These are phyloP conservation scores for Pollenia griseotomentosa DNA, from an alignment of 2,888 invertebrate genomes.

Conservation along the genomic window DNA sequence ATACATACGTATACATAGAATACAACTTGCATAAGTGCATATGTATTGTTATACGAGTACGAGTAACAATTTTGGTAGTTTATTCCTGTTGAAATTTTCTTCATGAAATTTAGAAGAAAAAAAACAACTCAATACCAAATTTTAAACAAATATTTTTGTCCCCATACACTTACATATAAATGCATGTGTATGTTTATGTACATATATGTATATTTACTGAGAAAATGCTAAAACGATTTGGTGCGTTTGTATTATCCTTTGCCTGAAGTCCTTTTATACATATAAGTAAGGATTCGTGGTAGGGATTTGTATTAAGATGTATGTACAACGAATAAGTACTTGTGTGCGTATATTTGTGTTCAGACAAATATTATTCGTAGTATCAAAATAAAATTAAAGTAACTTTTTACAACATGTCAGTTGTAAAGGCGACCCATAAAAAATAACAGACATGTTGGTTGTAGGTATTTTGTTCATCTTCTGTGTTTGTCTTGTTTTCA, in stretches of 20 bases:
- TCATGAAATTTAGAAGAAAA: not conserved
- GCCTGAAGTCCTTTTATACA: too few relatives aligned
- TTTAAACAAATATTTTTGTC: slow-evolving; percentile 22
- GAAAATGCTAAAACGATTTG: not conserved
- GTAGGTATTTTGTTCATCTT: not conserved
- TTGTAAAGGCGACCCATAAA: not conserved
- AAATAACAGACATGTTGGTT: slow-evolving; percentile 12
- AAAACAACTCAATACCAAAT: not conserved
- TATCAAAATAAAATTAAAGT: slow-evolving; percentile 20
- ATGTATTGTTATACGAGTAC: not conserved
- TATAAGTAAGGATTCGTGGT: too few relatives aligned
- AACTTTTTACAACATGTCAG: slow-evolving; percentile 22
- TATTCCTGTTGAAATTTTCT: not conserved
- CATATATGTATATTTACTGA: not conserved
- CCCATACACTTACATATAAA: not conserved
- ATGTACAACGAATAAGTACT: not conserved
- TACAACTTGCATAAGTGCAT: not conserved
- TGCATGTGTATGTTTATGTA: not conserved
- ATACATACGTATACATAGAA: not conserved
- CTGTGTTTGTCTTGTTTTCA: not conserved
- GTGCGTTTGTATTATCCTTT: too few relatives aligned
- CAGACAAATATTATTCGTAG: not conserved
- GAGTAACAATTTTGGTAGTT: slow-evolving; percentile 4
- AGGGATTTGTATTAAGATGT: too few relatives aligned
- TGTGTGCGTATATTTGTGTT: not conserved